Base-by-base conservation (phyloP, 37 sponge, comb jelly and placozoan genomes). In the Geodia barretti region DNA sequence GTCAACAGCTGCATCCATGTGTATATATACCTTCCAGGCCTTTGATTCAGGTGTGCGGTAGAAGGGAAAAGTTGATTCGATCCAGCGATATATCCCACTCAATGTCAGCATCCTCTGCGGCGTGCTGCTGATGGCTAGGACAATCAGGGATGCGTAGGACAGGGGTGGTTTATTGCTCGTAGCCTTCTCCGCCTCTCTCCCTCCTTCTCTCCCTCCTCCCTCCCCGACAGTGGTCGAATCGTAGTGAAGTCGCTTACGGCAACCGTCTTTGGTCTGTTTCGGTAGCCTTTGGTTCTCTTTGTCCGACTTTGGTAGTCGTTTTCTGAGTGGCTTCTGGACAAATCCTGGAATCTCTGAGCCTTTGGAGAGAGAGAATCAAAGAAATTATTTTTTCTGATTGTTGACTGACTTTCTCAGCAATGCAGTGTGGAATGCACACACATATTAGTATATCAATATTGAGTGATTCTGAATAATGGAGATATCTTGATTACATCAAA, bases 1-100 rank as follows among this genome's bases (percentile, higher is more conserved):
- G n/a, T n/a, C n/a, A n/a, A n/a, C n/a, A n/a, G n/a, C n/a, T n/a
- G n/a, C n/a, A n/a, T n/a, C n/a, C n/a, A n/a, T n/a, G n/a, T n/a
- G n/a, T n/a, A 58, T 0, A 73, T 73, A 29, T 60, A 93, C 94
- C 76, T 90, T 93, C 94, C 94, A 93, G 23, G 94, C 94, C 62
- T 83, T 92, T 23, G 94, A 82, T 72, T 89, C 83, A 0, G 87
- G 85, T 62, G 87, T 76, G 25, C 85, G 77, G 74, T 86, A 93
- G 83, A 90, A 93, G 0, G 94, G 94, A 73, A 93, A 93, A 11
- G 78, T 85, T 19, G 59, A 29, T 34, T 93, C 94, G 1, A 93
- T 89, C 94, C 94, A 93, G 38, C 64, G 61, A 64, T 93, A 93
- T 40, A 93, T 93, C 19, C 79, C 77, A 42, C 87, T 89, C 66